Percentiles rank a stretch among this genome's conserved stretches.
Evolutionary conservation across 92 coral and sea anemone species (phyloP).

Genomic region (Umimayanthus kanabou): DNA sequence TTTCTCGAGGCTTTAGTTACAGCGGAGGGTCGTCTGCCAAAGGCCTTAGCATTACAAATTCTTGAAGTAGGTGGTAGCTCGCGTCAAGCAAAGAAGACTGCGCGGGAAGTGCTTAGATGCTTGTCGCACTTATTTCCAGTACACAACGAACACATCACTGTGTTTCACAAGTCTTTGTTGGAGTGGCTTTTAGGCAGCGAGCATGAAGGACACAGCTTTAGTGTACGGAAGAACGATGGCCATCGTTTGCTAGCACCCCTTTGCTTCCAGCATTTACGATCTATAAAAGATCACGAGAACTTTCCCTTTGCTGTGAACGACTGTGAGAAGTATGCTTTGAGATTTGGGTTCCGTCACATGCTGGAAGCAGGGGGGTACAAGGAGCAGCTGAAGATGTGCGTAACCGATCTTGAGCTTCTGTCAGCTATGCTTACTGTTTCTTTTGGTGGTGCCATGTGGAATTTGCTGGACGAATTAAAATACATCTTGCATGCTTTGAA

Average conservation of each 20-base stretch:
- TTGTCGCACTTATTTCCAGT: slow-evolving; percentile 44
- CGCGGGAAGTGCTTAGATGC: slow-evolving; percentile 22
- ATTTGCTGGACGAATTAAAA: slow-evolving; percentile 13
- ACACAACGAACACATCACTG: slow-evolving; percentile 43
- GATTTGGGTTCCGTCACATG: slow-evolving; percentile 35
- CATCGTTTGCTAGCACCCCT: slow-evolving; percentile 18
- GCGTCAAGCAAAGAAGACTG: slow-evolving; percentile 15
- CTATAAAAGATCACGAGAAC: slow-evolving; percentile 19
- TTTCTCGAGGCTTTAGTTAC: slow-evolving; percentile 41
- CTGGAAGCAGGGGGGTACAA: slow-evolving; percentile 23
- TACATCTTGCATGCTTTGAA: not conserved
- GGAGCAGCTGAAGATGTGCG: slow-evolving; percentile 7
- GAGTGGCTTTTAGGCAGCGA: slow-evolving; percentile 43
- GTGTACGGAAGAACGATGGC: slow-evolving; percentile 11
- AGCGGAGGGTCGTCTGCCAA: slow-evolving; percentile 40
- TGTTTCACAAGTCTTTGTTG: slow-evolving; percentile 47
- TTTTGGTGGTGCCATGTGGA: not conserved
- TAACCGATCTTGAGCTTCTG: slow-evolving; percentile 5
- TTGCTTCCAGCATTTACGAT: not conserved
- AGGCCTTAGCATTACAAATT: slow-evolving; percentile 27
- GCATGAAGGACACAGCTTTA: slow-evolving; percentile 31
- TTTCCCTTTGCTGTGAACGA: slow-evolving; percentile 12
- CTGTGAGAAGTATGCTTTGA: slow-evolving; percentile 27
- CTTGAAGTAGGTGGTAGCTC: slow-evolving; percentile 35
- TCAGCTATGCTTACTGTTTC: slow-evolving; percentile 4